Evolutionary conservation across 2,797 vertebrate genomes (phyloP), one percentile per base, ranked within the genome.

Genomic region (Borostomias antarcticus): DNA sequence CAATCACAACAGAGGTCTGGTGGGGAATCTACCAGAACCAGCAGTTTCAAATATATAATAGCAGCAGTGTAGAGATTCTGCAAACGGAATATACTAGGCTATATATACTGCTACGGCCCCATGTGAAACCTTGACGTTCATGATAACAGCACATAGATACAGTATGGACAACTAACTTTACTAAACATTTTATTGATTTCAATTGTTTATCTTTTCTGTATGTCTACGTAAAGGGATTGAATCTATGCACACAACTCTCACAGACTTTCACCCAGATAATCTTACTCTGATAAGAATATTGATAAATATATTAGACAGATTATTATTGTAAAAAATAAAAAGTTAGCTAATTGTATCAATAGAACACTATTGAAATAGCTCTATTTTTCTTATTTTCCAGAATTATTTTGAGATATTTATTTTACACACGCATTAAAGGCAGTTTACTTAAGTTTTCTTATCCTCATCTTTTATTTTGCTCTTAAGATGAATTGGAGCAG

Each of bases 361-460:
- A 73, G 74, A 69, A 61, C 66, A 74, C 64, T 70, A 80, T 80
- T 69, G 72, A 82, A 74, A 87, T 72, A 10, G 57, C 15, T 83
- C 66, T 81, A 85, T 87, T 87, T 85, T 87, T 82, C 57, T 81
- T 81, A 81, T 78, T 66, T 56, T 72, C 64, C 61, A 74, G 68
- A 80, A 35, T 68, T 73, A 69, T 68, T 70, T 58, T 66, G 56
- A 60, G 65, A 77, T 72, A 64, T 60, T 57, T 81, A 56, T 83
- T 73, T 76, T 70, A 73, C 57, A 74, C 45, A 68, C 21, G 48
- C 28, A 26, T 56, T 50, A 60, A 28, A 64, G 10, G 32, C 29
- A 61, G 25, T 8, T 53, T 29, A 58, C 50, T 57, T 67, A 71
- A 72, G 65, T 71, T 64, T 62, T 58, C 25, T 51, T 6, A 47